phyloP scores from a whole-genome alignment of 2,888 invertebrate genomes.

The Agonopterix arenella region DNA sequence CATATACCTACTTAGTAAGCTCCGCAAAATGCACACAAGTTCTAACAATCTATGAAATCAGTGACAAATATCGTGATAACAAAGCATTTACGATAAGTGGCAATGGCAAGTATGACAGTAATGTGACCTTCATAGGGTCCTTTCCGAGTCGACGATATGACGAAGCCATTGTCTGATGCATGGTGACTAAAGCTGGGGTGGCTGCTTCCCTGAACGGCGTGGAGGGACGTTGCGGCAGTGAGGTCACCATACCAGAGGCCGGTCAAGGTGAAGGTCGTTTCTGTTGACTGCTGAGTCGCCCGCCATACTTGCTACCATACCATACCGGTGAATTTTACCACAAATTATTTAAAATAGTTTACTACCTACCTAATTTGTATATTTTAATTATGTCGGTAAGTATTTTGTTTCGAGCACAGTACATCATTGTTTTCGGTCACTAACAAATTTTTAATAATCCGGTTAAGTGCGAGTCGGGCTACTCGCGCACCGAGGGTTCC shows the following conservation, averaged over 20 bases:
- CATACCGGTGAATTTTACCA: no score
- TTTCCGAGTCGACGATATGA: conserved; percentile 36
- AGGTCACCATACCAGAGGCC: conserved; percentile 30
- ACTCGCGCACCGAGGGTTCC: no score
- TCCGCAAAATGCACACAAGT: no score
- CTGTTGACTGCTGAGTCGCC: background rate
- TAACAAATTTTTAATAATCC: no score
- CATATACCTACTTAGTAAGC: no score
- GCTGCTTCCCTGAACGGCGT: conserved; percentile 28
- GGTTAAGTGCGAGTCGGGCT: no score
- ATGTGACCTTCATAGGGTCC: conserved; percentile 41
- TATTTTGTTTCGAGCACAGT: no score
- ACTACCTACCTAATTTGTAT: no score
- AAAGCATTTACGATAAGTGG: conserved; percentile 6
- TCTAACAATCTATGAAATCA: no score
- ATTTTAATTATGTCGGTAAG: no score
- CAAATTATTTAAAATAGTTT: no score
- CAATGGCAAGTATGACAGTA: conserved; percentile 1
- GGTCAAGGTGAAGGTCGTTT: conserved; percentile 31
- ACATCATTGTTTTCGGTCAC: no score
- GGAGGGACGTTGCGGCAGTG: conserved; percentile 17
- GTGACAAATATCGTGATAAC: conserved; percentile 1
- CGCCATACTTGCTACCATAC: background rate
- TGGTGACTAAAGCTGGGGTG: conserved; percentile 59
- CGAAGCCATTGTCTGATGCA: conserved; percentile 57